Base-by-base conservation (phyloP, 2,113 vertebrate genomes). In the Callionymus lyra region DNA sequence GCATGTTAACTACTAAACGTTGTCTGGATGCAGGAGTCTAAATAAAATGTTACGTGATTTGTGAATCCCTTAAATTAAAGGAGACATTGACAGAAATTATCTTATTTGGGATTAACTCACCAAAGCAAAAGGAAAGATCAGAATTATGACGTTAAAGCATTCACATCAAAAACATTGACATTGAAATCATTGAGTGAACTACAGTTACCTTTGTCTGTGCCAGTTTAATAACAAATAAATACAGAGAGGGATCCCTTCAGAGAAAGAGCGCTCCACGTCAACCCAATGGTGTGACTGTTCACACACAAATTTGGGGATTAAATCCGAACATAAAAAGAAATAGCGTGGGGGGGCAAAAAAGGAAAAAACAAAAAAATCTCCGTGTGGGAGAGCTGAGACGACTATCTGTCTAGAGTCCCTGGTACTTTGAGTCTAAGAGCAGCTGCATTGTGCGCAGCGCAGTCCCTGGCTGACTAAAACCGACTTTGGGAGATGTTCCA, bases 381-480 rank as follows among this genome's bases (percentile, higher is more conserved):
- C 39, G 76, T 74, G 73, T 70, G 31, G 55, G 61, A 51, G 68
- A 64, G 21, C 62, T 66, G 67, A 41, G 67, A 51, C 63, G 59
- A 85, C 86, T 89, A 70, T 79, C 90, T 92, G 72, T 72, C 87
- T 90, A 84, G 82, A 80, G 71, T 81, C 59, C 77, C 82, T 87
- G 85, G 44, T 80, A 88, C 84, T 84, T 77, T 85, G 77, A 71
- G 76, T 84, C 86, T 90, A 88, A 88, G 45, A 82, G 88, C 88
- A 79, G 84, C 74, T 83, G 89, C 90, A 91, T 92, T 92, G 90
- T 89, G 88, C 89, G 87, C 89, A 91, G 88, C 78, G 80, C 81
- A 44, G 50, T 44, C 88, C 89, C 89, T 92, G 70, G 61, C 90
- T 92, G 63, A 70, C 89, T 91, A 83, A 69, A 15, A 72, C 48